Conservation (phyloP, 2,888 invertebrate genomes). For the Athrips mouffetella region DNA sequence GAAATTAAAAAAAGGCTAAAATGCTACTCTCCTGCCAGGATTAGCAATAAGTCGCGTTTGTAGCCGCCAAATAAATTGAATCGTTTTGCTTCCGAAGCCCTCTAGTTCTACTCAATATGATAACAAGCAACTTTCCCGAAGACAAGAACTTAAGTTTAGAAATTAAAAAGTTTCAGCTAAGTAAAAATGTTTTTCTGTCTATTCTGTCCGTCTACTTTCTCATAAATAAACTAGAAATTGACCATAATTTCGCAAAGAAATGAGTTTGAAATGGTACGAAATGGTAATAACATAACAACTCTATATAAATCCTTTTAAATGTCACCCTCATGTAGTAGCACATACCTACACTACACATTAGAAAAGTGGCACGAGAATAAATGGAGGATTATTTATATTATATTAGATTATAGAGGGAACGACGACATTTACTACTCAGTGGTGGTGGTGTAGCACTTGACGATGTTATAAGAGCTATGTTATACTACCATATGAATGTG, state of each 20-base stretch:
- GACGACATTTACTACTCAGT: slow-evolving; percentile 8
- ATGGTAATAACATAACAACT: background rate
- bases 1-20: too few species aligned
- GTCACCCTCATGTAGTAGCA: slow-evolving; percentile 8
- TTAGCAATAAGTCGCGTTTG: too few species aligned
- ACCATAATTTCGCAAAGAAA: background rate
- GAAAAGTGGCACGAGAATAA: slow-evolving; percentile 18
- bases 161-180: too few species aligned
- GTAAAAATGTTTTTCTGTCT: background rate
- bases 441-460: background rate
- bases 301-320: background rate
- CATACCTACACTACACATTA: slow-evolving; percentile 18
- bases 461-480: background rate
- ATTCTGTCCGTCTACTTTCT: background rate
- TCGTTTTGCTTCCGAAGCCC: too few species aligned
- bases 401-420: slow-evolving; percentile 20
- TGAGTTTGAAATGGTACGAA: too few species aligned
- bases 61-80: too few species aligned
- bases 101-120: too few species aligned
- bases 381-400: slow-evolving; percentile 21
- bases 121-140: too few species aligned
- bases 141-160: too few species aligned
- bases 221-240: background rate
- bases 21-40: too few species aligned
- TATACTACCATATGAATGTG: slow-evolving; percentile 9